Evolutionary conservation across 2,797 vertebrate species (phyloP), one percentile per base, ranked within the genome.

Genomic region (Chaetodon trifasciatus): DNA sequence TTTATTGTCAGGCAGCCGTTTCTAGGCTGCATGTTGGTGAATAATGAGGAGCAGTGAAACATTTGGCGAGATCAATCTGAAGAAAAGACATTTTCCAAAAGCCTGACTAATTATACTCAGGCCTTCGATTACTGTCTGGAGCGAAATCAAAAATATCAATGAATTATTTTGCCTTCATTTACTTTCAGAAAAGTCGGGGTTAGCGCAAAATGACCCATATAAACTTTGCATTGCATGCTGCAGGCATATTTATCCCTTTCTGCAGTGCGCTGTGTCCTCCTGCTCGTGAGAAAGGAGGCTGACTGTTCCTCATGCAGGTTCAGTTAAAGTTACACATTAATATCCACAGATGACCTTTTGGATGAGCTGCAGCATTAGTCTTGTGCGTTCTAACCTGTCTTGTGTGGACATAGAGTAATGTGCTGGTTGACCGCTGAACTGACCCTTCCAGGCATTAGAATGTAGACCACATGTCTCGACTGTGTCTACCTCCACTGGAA

Each of bases 261-360:
- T 71, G 58, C 73, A 49, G 77, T 40, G 75, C 76, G 39, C 50
- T 55, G 66, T 84, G 88, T 91, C 89, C 86, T 74, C 64, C 52
- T 63, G 80, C 69, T 75, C 78, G 58, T 16, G 62, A 67, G 83
- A 66, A 73, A 78, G 53, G 67, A 87, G 84, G 65, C 72, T 56
- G 58, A 57, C 79, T 82, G 79, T 84, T 91, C 83, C 83, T 91
- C 88, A 69, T 85, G 89, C 91, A 90, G 86, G 85, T 93, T 92
- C 91, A 92, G 91, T 94, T 94, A 91, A 94, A 94, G 92, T 93
- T 96, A 89, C 91, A 87, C 93, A 94, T 94, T 96, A 93, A 96
- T 96, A 95, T 95, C 91, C 94, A 93, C 85, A 78, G 81, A 90
- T 94, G 95, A 96, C 95, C 95, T 96, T 95, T 95, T 73, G 88